Percentiles rank a stretch among this genome's conserved stretches.
phyloP scores from a whole-genome alignment of 2,797 vertebrate genomes.

The Anguilla pacifica region DNA sequence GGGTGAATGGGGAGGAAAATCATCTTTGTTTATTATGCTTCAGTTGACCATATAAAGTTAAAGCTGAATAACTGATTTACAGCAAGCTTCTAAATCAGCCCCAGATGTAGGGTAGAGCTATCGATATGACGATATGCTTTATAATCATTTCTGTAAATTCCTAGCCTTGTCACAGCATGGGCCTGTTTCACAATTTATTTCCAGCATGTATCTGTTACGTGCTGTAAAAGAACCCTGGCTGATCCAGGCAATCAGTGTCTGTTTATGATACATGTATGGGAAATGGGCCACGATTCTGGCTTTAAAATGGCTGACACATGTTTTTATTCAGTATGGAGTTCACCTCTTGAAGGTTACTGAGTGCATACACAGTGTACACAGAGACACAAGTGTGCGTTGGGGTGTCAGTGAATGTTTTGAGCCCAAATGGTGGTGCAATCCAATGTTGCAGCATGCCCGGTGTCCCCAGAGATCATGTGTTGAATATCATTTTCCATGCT shows the following conservation, averaged over 20 bases:
- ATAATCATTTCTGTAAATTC: conserved; percentile 4
- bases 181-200: background rate
- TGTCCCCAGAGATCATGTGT: background rate
- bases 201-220: background rate
- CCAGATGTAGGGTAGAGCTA: background rate
- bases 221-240: background rate
- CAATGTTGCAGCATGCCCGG: background rate
- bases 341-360: too few species aligned
- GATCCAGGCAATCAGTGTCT: background rate
- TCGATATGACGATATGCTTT: background rate
- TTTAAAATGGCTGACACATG: background rate
- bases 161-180: background rate
- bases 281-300: background rate
- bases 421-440: background rate
- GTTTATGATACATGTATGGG: background rate
- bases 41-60: background rate
- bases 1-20: background rate
- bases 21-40: background rate
- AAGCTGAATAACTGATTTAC: background rate
- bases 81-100: background rate
- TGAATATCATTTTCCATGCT: background rate
- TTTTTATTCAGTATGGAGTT: background rate
- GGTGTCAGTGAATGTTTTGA: background rate
- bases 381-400: background rate
- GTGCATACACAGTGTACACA: too few species aligned